phyloP scores from a whole-genome alignment of 2,888 invertebrate species.

The Pyrrhosoma nymphula region DNA sequence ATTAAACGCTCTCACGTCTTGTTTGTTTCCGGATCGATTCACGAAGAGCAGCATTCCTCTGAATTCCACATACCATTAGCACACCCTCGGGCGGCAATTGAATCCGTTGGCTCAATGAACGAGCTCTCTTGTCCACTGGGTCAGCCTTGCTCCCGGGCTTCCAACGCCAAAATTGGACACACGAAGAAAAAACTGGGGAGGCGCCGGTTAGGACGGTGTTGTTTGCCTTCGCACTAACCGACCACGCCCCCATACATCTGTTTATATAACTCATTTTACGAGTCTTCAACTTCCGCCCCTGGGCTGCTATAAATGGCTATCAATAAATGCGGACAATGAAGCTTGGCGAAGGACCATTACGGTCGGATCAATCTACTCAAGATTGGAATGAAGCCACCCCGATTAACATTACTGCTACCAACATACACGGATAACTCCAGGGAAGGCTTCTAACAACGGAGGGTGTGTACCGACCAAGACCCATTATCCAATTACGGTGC shows the following conservation, averaged over 20 bases:
- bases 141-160: not conserved
- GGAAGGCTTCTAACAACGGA: not conserved
- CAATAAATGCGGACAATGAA: not conserved
- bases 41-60: not conserved
- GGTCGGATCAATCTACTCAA: not conserved
- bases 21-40: not conserved
- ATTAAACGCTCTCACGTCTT: not conserved
- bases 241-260: not conserved
- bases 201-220: not conserved
- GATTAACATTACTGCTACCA: not conserved
- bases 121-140: not conserved
- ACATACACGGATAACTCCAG: no score
- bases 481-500: not conserved
- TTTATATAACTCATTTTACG: constrained; percentile 7
- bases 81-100: not conserved
- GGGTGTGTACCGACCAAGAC: not conserved
- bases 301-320: not conserved
- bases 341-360: not conserved
- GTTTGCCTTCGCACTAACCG: not conserved
- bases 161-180: not conserved
- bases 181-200: not conserved
- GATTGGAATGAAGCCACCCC: not conserved
- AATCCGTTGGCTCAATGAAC: not conserved
- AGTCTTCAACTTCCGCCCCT: not conserved
- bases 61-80: not conserved